Conservation (phyloP, 1,140 invertebrate species). For the Parapsyche elsis region DNA sequence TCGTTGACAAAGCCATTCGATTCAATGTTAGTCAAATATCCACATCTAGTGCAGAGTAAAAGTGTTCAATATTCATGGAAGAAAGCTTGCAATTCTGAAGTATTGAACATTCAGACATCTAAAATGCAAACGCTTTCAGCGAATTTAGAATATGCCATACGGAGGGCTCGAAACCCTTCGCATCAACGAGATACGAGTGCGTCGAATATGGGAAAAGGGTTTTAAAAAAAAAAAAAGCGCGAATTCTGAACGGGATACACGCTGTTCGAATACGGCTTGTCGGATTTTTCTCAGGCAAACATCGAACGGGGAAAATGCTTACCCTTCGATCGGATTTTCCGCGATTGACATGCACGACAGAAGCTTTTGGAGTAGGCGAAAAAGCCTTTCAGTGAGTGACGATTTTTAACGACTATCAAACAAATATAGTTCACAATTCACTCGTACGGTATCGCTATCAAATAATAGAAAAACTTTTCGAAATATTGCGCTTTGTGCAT, state of each 20-base stretch:
- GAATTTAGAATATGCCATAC: not conserved
- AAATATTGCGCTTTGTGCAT: not conserved
- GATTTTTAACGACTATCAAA: too few species aligned
- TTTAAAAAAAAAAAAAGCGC: not conserved
- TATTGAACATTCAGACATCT: too few species aligned
- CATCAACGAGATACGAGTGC: too few species aligned
- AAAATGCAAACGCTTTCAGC: constrained; percentile 15
- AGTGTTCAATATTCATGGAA: too few species aligned
- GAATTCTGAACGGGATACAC: not conserved
- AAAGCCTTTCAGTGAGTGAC: not conserved
- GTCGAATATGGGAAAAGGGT: not conserved
- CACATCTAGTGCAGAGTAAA: too few species aligned
- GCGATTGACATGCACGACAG: not conserved
- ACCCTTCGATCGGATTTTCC: constrained; percentile 10
- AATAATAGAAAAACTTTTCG: not conserved
- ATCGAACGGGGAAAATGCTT: not conserved
- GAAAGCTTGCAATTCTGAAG: too few species aligned
- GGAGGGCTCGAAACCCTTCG: not conserved
- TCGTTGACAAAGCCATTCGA: too few species aligned
- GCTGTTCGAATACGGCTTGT: not conserved
- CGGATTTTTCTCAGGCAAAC: not conserved
- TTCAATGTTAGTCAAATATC: too few species aligned
- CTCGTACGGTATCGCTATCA: too few species aligned
- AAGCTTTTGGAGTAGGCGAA: not conserved
- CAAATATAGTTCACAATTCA: too few species aligned